These are phyloP conservation scores for Drosophila pseudotakahashii DNA, from an alignment of 2,888 invertebrate genomes.

Conservation along the genomic window DNA sequence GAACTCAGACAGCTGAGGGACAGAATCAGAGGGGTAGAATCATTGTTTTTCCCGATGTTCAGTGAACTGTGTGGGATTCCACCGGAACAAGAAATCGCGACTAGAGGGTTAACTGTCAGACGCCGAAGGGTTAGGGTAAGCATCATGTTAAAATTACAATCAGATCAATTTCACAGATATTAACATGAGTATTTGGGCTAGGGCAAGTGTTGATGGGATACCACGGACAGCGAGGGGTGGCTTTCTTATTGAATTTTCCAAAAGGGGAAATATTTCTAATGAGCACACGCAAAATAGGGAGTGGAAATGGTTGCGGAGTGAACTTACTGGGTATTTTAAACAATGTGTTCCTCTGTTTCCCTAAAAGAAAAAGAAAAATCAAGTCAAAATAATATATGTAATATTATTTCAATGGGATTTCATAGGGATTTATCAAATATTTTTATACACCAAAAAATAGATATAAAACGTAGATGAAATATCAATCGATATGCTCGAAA, in stretches of 20 bases:
- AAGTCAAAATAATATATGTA: no score
- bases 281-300: constrained; percentile 1
- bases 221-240: constrained; percentile 55
- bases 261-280: constrained; percentile 10
- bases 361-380: neutral
- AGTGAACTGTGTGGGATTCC: constrained; percentile 72
- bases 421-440: no score
- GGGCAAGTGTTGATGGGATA: constrained; percentile 62
- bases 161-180: constrained; percentile 78
- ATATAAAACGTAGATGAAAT: no score
- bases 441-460: no score
- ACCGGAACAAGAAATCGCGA: constrained; percentile 15
- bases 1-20: constrained; percentile 57
- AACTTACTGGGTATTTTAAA: neutral
- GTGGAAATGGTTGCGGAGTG: neutral
- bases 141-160: constrained; percentile 71
- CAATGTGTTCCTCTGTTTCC: neutral
- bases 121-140: constrained; percentile 14
- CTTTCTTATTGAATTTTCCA: constrained; percentile 41
- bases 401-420: no score
- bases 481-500: no score
- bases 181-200: constrained; percentile 56
- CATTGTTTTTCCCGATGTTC: constrained; percentile 56
- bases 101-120: neutral
- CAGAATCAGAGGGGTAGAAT: constrained; percentile 47